Conservation (phyloP, 1,140 invertebrate species). For the Bombus waltoni region DNA sequence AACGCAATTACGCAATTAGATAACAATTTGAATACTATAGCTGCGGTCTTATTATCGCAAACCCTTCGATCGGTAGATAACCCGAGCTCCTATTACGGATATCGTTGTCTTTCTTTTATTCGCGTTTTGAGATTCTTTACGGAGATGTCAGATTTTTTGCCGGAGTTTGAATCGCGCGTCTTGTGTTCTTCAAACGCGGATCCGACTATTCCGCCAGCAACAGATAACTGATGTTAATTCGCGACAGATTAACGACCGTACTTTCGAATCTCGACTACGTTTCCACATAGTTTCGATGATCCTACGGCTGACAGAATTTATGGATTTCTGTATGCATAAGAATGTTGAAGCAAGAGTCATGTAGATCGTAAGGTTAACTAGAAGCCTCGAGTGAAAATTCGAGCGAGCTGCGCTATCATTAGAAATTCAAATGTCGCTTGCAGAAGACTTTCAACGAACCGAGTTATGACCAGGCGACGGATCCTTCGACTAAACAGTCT, state of each 20-base stretch:
- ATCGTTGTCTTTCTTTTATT: too few species aligned
- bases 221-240: neutral
- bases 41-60: too few species aligned
- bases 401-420: neutral
- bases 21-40: too few species aligned
- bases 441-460: neutral
- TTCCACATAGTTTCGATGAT: neutral
- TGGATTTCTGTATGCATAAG: neutral
- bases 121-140: too few species aligned
- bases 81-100: too few species aligned
- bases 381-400: neutral
- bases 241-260: neutral
- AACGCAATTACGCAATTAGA: too few species aligned
- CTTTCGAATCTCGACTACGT: neutral
- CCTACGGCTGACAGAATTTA: neutral
- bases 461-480: neutral
- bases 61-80: too few species aligned
- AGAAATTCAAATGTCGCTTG: neutral
- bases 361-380: neutral
- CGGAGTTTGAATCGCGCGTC: too few species aligned
- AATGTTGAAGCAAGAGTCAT: too few species aligned
- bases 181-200: neutral
- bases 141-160: too few species aligned
- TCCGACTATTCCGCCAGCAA: neutral
- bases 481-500: neutral